Conservation (phyloP, 2,113 vertebrate genomes). For the Axis porcinus region DNA sequence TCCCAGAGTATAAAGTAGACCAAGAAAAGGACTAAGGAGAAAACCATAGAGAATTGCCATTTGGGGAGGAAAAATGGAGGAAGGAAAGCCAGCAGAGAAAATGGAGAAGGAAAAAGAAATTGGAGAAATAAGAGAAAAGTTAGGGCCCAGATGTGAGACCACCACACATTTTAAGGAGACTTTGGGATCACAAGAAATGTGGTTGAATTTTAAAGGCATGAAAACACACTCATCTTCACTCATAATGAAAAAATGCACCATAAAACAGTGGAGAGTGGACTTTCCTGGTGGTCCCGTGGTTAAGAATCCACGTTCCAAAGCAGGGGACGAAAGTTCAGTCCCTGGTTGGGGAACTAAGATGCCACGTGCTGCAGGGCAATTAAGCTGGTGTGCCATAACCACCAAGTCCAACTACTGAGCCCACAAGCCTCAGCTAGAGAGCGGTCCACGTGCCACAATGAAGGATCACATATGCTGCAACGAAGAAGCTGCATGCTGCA, state of each 20-base stretch:
- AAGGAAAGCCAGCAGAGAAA: neutral
- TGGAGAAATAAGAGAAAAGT: neutral
- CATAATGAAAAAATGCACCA: neutral
- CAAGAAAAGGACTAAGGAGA: neutral
- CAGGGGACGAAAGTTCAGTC: neutral
- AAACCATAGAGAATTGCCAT: neutral
- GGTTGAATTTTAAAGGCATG: neutral
- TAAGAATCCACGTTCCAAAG: neutral
- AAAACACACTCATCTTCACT: neutral
- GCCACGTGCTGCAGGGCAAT: neutral
- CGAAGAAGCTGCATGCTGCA: neutral
- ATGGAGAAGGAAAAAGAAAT: neutral
- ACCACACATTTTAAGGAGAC: neutral
- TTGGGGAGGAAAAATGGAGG: neutral
- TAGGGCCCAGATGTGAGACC: neutral
- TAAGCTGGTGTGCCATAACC: neutral
- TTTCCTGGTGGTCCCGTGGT: neutral
- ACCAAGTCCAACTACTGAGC: neutral
- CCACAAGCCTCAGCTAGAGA: neutral
- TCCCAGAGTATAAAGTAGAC: no score
- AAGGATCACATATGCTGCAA: neutral
- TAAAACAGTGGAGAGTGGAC: neutral
- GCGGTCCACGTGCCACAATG: accelerated
- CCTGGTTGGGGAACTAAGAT: neutral
- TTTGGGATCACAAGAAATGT: neutral